These are phyloP conservation scores for Pocillopora verrucosa DNA, from an alignment of 64 coral and sea anemone genomes.

Conservation along the genomic window DNA sequence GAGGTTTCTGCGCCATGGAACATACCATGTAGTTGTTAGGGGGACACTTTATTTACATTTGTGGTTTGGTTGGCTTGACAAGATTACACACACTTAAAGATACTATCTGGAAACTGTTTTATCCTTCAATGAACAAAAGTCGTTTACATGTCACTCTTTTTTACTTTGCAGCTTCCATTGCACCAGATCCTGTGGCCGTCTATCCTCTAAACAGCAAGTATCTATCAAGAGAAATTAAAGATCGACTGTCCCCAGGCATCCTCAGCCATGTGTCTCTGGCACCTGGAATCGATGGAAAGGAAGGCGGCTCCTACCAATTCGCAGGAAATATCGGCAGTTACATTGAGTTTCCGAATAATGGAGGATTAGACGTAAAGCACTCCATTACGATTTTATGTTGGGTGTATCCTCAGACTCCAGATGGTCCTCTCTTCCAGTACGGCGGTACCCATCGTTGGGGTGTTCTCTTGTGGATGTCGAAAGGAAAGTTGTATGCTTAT, in stretches of 20 bases:
- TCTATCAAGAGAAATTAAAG: neutral
- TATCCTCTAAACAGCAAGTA: slow-evolving; percentile 20
- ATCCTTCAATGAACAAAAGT: too few relatives aligned
- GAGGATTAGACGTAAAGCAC: slow-evolving; percentile 19
- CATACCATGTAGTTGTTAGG: too few relatives aligned
- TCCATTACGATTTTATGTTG: slow-evolving; percentile 36
- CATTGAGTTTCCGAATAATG: slow-evolving; percentile 37
- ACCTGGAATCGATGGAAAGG: slow-evolving; percentile 31
- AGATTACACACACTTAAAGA: too few relatives aligned
- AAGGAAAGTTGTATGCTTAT: neutral
- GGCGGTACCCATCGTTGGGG: neutral
- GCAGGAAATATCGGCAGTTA: slow-evolving; percentile 33
- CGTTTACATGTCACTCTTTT: neutral
- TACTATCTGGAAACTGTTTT: too few relatives aligned
- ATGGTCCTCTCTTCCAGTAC: slow-evolving; percentile 34
- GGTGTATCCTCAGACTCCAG: slow-evolving; percentile 17
- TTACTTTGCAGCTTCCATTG: neutral
- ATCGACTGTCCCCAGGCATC: neutral
- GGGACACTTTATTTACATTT: too few relatives aligned
- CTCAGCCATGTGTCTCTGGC: neutral
- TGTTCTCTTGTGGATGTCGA: neutral
- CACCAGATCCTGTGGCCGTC: neutral
- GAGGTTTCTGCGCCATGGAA: too few relatives aligned
- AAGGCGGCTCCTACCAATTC: slow-evolving; percentile 44
- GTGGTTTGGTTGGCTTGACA: too few relatives aligned